Evolutionary conservation across 2,888 invertebrate genomes (phyloP).

Genomic region (Ectemnius cavifrons): DNA sequence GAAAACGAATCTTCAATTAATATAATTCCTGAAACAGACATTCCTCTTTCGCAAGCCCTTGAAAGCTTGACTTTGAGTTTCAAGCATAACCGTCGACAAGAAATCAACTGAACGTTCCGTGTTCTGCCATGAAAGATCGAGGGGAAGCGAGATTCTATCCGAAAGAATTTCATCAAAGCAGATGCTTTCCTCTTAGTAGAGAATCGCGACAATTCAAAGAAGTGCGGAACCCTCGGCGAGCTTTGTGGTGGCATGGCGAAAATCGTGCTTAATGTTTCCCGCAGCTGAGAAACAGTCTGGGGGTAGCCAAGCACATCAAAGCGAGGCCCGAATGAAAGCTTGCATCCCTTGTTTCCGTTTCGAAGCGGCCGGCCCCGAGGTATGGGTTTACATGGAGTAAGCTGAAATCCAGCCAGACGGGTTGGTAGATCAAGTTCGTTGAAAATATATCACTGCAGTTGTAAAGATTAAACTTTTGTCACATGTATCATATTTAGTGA

Average conservation of each 20-base stretch:
- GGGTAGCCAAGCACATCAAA: conserved; percentile 6
- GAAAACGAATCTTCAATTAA: too few relatives aligned
- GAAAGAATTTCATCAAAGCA: conserved; percentile 24
- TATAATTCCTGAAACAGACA: too few relatives aligned
- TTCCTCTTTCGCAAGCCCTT: too few relatives aligned
- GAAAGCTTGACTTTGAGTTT: too few relatives aligned
- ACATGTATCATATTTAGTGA: too few relatives aligned
- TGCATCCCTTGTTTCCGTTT: conserved; percentile 15
- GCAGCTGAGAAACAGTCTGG: neutral
- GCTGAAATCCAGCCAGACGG: too few relatives aligned
- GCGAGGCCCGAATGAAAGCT: conserved; percentile 25
- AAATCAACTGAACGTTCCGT: too few relatives aligned
- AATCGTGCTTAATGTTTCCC: conserved; percentile 8
- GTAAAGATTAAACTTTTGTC: too few relatives aligned
- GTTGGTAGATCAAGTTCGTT: too few relatives aligned
- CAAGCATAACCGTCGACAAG: too few relatives aligned
- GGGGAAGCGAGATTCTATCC: conserved; percentile 30
- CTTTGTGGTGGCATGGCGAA: conserved; percentile 3
- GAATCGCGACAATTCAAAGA: conserved; percentile 5
- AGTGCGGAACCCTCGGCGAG: neutral
- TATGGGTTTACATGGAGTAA: neutral
- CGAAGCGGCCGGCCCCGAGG: neutral
- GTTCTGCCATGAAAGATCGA: neutral
- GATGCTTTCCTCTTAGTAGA: neutral
- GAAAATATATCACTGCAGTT: too few relatives aligned